These are phyloP conservation scores for Myathropa florea DNA, from an alignment of 2,888 invertebrate genomes.

Conservation along the genomic window DNA sequence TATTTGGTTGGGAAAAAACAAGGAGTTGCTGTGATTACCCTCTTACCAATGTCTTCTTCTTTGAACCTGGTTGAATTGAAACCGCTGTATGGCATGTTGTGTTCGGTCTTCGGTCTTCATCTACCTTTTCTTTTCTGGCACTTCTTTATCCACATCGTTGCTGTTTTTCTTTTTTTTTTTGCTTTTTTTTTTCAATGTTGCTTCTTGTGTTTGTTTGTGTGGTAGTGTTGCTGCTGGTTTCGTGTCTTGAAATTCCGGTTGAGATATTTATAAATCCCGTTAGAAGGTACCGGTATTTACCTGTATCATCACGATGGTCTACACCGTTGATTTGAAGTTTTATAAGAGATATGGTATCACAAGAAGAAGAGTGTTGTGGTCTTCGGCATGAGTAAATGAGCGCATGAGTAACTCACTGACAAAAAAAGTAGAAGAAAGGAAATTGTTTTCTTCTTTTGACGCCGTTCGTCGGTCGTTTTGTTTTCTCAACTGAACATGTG, in stretches of 20 bases:
- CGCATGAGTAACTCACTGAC: slow-evolving; percentile 48
- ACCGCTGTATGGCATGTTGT: not conserved
- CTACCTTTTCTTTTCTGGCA: slow-evolving; percentile 28
- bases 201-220: not conserved
- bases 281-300: slow-evolving; percentile 73
- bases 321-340: slow-evolving; percentile 12
- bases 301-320: slow-evolving; percentile 49
- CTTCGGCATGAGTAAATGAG: slow-evolving; percentile 20
- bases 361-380: not conserved
- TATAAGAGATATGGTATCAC: not conserved
- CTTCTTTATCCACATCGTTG: slow-evolving; percentile 19
- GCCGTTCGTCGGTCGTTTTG: not conserved
- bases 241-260: slow-evolving; percentile 73
- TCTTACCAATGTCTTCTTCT: not conserved
- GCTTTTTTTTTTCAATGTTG: not conserved
- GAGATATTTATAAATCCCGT: slow-evolving; percentile 74
- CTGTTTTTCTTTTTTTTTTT: not conserved
- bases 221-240: slow-evolving; percentile 25
- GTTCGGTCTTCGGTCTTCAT: not conserved
- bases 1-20: slow-evolving; percentile 44
- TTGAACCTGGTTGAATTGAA: not conserved
- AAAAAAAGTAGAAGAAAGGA: slow-evolving; percentile 14
- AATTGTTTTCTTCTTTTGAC: slow-evolving; percentile 10
- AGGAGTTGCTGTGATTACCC: slow-evolving; percentile 20
- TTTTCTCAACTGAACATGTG: not conserved